Percentiles rank a stretch among this genome's conserved stretches.
Conservation (phyloP, 2,888 invertebrate genomes). For the Cheiracanthium punctorium region DNA sequence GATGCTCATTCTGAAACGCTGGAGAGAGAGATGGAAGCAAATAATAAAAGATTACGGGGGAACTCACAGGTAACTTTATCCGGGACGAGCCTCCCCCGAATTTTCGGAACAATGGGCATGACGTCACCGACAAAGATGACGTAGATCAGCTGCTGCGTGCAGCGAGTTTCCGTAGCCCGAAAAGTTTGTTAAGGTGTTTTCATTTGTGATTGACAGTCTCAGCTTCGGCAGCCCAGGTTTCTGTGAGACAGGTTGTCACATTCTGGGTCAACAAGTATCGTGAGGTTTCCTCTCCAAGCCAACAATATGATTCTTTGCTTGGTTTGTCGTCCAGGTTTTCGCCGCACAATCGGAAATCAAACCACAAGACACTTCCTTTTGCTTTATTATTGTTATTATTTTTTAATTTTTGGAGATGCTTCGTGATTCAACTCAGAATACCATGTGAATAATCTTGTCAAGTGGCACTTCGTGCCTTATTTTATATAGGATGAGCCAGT, state of each 20-base stretch:
- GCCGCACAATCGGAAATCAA: too few relatives aligned
- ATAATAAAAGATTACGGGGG: background rate
- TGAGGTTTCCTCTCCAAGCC: background rate
- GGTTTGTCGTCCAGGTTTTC: too few relatives aligned
- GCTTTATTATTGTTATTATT: too few relatives aligned
- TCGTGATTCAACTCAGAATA: too few relatives aligned
- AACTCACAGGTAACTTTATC: slow-evolving; percentile 42
- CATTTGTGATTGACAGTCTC: background rate
- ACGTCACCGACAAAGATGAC: slow-evolving; percentile 47
- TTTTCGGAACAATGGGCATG: slow-evolving; percentile 35
- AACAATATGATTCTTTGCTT: background rate
- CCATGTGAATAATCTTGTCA: too few relatives aligned
- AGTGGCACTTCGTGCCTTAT: too few relatives aligned
- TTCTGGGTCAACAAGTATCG: background rate
- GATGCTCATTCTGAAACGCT: slow-evolving; percentile 17
- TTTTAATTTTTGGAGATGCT: too few relatives aligned
- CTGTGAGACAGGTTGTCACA: background rate
- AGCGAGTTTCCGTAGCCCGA: background rate
- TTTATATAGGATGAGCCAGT: too few relatives aligned
- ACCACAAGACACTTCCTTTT: too few relatives aligned
- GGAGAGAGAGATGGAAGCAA: too few relatives aligned
- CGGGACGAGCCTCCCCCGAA: slow-evolving; percentile 11
- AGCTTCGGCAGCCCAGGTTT: background rate
- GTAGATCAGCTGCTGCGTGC: slow-evolving; percentile 51
- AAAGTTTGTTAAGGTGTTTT: background rate